Evolutionary conservation across 2,888 invertebrate genomes (phyloP).

Genomic region (Leptinotarsa haldemani): DNA sequence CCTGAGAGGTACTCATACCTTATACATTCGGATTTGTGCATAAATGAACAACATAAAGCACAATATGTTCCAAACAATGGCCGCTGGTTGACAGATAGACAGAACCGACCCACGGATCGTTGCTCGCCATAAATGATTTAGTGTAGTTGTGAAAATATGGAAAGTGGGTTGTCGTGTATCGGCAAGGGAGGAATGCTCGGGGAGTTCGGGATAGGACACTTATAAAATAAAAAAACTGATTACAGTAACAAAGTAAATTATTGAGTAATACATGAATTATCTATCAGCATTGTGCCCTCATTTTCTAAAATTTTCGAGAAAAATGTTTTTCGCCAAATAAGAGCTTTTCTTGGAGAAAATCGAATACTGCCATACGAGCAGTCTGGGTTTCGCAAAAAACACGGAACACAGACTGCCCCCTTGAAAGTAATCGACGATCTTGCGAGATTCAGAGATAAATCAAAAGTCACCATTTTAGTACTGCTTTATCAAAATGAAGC

Average conservation of each 20-base stretch:
- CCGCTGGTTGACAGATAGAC: slow-evolving; percentile 51
- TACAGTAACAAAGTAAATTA: no score
- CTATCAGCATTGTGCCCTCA: no score
- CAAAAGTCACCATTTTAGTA: no score
- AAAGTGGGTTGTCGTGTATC: slow-evolving; percentile 60
- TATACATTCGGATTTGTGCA: slow-evolving; percentile 53
- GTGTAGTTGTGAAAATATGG: slow-evolving; percentile 60
- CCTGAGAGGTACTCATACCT: slow-evolving; percentile 45
- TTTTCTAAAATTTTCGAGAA: no score
- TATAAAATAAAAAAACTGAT: not conserved
- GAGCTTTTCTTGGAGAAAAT: no score
- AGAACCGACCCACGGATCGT: slow-evolving; percentile 20
- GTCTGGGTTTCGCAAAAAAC: no score
- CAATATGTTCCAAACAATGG: slow-evolving; percentile 54
- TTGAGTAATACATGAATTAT: not conserved
- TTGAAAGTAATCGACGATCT: no score
- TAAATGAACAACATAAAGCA: slow-evolving; percentile 57
- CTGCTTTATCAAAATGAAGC: no score
- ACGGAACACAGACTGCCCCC: no score
- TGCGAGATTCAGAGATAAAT: no score
- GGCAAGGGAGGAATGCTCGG: slow-evolving; percentile 9
- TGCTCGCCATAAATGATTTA: slow-evolving; percentile 58
- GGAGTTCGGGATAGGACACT: not conserved
- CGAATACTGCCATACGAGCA: no score
- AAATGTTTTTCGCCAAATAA: no score